These are phyloP conservation scores for Gambusia holbrooki DNA, from an alignment of 2,113 vertebrate species.

Conservation along the genomic window DNA sequence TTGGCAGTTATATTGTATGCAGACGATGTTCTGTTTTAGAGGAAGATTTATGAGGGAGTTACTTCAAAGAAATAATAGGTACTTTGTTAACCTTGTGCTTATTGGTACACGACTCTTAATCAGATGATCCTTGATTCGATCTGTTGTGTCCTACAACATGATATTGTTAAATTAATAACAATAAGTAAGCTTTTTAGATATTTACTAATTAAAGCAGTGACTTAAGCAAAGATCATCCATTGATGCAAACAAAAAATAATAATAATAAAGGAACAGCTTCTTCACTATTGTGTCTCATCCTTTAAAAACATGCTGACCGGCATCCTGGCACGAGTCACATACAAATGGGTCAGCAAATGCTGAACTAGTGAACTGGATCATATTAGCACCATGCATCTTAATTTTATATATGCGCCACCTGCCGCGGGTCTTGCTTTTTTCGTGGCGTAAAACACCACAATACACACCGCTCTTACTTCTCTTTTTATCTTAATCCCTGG, in stretches of 20 bases:
- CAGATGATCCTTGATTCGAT: constrained; percentile 11
- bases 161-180: constrained; percentile 13
- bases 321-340: constrained; percentile 58
- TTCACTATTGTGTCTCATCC: constrained; percentile 66
- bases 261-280: constrained; percentile 71
- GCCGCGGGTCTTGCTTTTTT: constrained; percentile 58
- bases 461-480: constrained; percentile 74
- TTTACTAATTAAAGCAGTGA: constrained; percentile 70
- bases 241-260: constrained; percentile 64
- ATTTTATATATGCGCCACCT: constrained; percentile 51
- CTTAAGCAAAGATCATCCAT: constrained; percentile 73
- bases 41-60: neutral
- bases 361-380: constrained; percentile 63
- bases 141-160: constrained; percentile 38
- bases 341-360: constrained; percentile 73
- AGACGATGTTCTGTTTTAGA: constrained; percentile 31
- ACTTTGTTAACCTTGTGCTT: constrained; percentile 11
- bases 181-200: constrained; percentile 31
- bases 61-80: neutral
- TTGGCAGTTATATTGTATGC: neutral
- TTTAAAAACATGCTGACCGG: constrained; percentile 67
- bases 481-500: constrained; percentile 82
- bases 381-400: constrained; percentile 58
- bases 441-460: constrained; percentile 48
- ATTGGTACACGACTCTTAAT: constrained; percentile 9